Evolutionary conservation across 2,113 vertebrate genomes (phyloP).

Genomic region (Tyrannus savana): DNA sequence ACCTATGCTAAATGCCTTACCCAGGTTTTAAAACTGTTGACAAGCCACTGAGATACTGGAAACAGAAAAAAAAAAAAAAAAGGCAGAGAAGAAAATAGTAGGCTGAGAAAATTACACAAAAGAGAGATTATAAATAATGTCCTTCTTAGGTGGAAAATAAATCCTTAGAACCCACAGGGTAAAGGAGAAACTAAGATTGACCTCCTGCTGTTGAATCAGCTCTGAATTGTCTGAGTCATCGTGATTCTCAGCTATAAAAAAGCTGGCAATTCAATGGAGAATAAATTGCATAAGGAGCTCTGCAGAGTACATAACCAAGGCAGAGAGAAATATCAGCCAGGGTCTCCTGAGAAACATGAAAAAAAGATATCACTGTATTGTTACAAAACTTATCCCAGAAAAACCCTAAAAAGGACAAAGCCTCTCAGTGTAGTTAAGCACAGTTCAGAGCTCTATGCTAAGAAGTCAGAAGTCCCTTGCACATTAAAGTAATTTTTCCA

Average conservation of each 20-base stretch:
- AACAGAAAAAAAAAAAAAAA: not conserved
- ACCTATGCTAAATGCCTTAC: not conserved
- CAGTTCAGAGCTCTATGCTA: not conserved
- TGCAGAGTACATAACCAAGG: not conserved
- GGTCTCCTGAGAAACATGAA: not conserved
- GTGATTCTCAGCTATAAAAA: not conserved
- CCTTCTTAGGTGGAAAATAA: constrained; percentile 4
- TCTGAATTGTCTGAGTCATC: constrained; percentile 47
- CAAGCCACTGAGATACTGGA: not conserved
- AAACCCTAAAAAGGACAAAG: not conserved
- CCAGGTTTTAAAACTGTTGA: not conserved
- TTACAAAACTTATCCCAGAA: not conserved
- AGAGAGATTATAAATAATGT: not conserved
- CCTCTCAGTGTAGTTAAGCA: not conserved
- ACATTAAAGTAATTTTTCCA: not conserved
- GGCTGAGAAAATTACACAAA: not conserved
- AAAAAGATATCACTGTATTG: not conserved
- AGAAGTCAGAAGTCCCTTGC: not conserved
- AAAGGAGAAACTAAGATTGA: constrained; percentile 15
- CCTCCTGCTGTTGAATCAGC: constrained; percentile 33
- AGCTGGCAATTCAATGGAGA: not conserved
- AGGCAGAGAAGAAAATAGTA: not conserved
- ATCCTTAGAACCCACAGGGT: not conserved
- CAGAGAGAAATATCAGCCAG: not conserved
- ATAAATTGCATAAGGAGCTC: constrained; percentile 33